Base-by-base conservation (phyloP, 2,113 vertebrate species). In the Stomatorhinus ivindoensis region DNA sequence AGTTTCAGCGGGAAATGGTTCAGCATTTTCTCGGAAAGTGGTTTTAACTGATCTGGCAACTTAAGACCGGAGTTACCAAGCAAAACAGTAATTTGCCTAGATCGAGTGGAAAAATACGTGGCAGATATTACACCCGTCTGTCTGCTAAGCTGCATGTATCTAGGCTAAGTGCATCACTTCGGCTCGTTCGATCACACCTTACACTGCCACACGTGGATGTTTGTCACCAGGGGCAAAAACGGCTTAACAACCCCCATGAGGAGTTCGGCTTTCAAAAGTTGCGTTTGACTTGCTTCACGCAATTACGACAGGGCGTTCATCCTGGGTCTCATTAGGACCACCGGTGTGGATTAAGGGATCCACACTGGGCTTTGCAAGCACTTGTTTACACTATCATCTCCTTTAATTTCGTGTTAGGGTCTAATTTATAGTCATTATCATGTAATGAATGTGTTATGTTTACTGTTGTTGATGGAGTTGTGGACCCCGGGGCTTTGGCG, bases 371-470 rank as follows among this genome's bases (percentile, higher is more conserved):
- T 11, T 65, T 35, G 27, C 46, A 17, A 80, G 65, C 46, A 48
- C 61, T 65, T 88, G 87, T 80, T 88, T 80, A 88, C 87, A 35
- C 11, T 88, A 88, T 50, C 65, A 88, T 39, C 87, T 39, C 55
- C 39, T 76, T 50, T 88, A 69, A 76, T 87, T 87, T 31, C 55
- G 86, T 87, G 69, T 80, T 47, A 50, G 15, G 7, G 13, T 39
- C 47, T 65, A 88, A 88, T 88, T 88, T 76, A 47, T 50, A 46
- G 13, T 88, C 65, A 88, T 88, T 88, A 88, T 2, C 19, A 1
- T 80, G 8, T 88, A 88, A 88, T 80, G 27, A 50, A 65, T 88
- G 46, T 86, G 17, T 31, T 50, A 24, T 88, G 87, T 88, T 88
- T 88, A 35, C 65, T 50, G 65, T 88, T 80, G 46, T 76, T 73